Conservation (phyloP, 2,888 invertebrate genomes). For the Oegoconia quadripuncta region DNA sequence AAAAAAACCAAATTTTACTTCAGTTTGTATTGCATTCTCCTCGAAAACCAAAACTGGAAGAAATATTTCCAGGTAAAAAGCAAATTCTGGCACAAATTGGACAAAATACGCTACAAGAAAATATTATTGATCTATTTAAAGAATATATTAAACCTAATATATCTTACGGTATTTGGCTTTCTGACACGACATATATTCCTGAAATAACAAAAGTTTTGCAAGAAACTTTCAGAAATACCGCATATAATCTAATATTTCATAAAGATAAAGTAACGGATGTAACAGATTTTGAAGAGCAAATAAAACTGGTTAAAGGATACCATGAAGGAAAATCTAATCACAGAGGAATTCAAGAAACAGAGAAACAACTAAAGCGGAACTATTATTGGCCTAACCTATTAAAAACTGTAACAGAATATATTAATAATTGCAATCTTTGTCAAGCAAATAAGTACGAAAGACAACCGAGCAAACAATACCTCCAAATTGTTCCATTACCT, state of each 20-base stretch:
- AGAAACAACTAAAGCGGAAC: conserved; percentile 18
- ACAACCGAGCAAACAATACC: conserved; percentile 17
- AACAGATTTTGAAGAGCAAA: conserved; percentile 22
- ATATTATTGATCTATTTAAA: no score
- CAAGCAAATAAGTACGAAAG: conserved; percentile 22
- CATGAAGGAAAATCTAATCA: conserved; percentile 30
- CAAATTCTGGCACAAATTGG: no score
- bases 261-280: conserved; percentile 25
- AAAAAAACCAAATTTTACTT: no score
- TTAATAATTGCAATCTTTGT: conserved; percentile 22
- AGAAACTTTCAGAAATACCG: conserved; percentile 20
- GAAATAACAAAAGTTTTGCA: conserved; percentile 23
- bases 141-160: no score
- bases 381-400: conserved; percentile 31
- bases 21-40: no score
- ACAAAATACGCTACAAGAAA: no score
- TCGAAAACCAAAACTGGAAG: no score
- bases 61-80: no score
- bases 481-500: conserved; percentile 17
- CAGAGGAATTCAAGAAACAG: conserved; percentile 25
- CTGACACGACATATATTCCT: no score
- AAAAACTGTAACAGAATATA: conserved; percentile 26
- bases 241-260: conserved; percentile 22
- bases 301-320: conserved; percentile 25
- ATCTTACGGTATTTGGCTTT: no score